Evolutionary conservation across 92 coral and sea anemone species (phyloP).

Genomic region (Umimayanthus chanpuru): DNA sequence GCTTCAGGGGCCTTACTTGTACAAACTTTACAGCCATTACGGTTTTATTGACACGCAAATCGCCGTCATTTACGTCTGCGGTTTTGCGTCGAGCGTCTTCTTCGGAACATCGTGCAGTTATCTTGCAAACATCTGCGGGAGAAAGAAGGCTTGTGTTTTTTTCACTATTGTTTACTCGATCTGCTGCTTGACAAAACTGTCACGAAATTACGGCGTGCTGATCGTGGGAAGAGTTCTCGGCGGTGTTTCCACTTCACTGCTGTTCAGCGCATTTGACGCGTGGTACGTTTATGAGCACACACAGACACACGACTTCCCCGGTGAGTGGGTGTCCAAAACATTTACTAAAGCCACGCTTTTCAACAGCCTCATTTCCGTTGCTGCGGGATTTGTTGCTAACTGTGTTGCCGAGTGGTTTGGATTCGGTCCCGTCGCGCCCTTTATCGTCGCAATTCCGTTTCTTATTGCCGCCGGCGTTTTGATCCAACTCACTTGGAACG

Average conservation of each 20-base stretch:
- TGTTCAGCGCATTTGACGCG: constrained; percentile 94
- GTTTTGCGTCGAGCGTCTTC: constrained; percentile 92
- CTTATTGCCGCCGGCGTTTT: constrained; percentile 75
- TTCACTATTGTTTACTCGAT: constrained; percentile 89
- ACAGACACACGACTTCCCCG: constrained; percentile 90
- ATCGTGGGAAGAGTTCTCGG: constrained; percentile 91
- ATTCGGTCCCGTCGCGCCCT: constrained; percentile 97
- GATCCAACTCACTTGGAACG: constrained; percentile 91
- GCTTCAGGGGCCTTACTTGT: constrained; percentile 95
- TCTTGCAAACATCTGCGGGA: constrained; percentile 86
- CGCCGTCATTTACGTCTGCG: constrained; percentile 92
- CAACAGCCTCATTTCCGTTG: constrained; percentile 89
- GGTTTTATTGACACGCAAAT: constrained; percentile 98
- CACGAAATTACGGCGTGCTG: constrained; percentile 84
- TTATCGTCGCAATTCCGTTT: constrained; percentile 92
- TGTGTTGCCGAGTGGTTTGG: constrained; percentile 87
- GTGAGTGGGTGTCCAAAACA: constrained; percentile 91
- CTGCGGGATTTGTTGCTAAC: constrained; percentile 87
- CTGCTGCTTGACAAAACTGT: constrained; percentile 90
- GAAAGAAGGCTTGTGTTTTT: constrained; percentile 91
- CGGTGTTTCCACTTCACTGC: constrained; percentile 91
- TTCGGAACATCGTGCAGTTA: constrained; percentile 93
- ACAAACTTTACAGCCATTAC: constrained; percentile 91
- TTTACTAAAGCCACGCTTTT: constrained; percentile 92
- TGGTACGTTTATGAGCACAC: constrained; percentile 98